Conservation (phyloP, 2,113 vertebrate species). For the Anhinga rufa region DNA sequence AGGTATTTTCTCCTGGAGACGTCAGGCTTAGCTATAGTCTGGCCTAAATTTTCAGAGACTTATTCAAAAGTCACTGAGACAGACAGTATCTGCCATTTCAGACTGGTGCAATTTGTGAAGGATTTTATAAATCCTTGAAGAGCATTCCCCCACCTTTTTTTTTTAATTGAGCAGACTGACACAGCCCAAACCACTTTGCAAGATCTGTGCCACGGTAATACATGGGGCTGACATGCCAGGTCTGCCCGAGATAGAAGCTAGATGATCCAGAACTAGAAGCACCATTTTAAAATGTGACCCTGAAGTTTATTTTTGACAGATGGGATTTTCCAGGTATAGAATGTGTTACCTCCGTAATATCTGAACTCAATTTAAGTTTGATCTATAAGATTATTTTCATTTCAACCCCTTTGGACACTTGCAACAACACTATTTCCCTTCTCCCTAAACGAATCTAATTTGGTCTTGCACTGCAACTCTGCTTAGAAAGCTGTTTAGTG, state of each 20-base stretch:
- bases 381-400: slow-evolving; percentile 62
- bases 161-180: background rate
- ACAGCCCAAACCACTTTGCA: background rate
- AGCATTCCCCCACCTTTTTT: background rate
- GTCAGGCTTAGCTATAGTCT: background rate
- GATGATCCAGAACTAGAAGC: background rate
- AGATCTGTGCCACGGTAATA: background rate
- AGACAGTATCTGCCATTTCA: background rate
- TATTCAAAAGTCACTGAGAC: background rate
- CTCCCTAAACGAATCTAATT: slow-evolving; percentile 36
- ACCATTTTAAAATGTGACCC: background rate
- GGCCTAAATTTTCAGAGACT: background rate
- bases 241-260: background rate
- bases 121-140: background rate
- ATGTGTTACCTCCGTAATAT: slow-evolving; percentile 11
- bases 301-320: slow-evolving; percentile 22
- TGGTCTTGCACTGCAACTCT: slow-evolving; percentile 1
- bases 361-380: slow-evolving; percentile 51
- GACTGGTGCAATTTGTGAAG: background rate
- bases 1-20: background rate
- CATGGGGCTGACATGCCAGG: background rate
- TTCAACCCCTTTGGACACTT: slow-evolving; percentile 16
- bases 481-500: slow-evolving; percentile 50
- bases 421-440: slow-evolving; percentile 42
- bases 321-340: background rate